Conservation (phyloP, 2,888 invertebrate genomes). For the Leucozona laternaria region DNA sequence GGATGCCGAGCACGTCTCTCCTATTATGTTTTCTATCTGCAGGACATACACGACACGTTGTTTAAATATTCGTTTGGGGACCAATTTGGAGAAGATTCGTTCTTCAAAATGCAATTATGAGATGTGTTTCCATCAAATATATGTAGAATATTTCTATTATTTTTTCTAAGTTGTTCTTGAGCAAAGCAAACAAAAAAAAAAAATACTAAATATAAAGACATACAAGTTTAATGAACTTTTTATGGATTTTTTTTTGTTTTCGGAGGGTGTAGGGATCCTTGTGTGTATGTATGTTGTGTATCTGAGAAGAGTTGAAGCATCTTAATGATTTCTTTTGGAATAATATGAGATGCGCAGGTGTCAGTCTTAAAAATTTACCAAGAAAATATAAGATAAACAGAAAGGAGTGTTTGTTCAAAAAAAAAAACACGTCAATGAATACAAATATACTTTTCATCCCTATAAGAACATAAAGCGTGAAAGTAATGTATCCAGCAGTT, state of each 20-base stretch:
- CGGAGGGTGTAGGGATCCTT: neutral
- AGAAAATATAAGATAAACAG: slow-evolving; percentile 29
- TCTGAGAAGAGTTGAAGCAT: slow-evolving; percentile 10
- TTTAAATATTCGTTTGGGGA: slow-evolving; percentile 31
- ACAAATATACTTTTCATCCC: slow-evolving; percentile 21
- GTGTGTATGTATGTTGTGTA: neutral
- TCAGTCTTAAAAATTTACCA: slow-evolving; percentile 14
- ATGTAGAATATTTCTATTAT: slow-evolving; percentile 29
- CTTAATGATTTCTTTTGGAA: slow-evolving; percentile 16
- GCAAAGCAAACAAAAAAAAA: neutral
- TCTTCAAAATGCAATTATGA: slow-evolving; percentile 31
- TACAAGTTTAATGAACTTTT: slow-evolving; percentile 36
- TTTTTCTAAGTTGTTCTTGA: slow-evolving; percentile 1
- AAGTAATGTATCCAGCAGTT: slow-evolving; percentile 18
- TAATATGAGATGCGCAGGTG: slow-evolving; percentile 30
- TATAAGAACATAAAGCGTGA: neutral
- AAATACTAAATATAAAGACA: neutral
- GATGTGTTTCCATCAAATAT: slow-evolving; percentile 14
- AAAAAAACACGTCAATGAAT: slow-evolving; percentile 2
- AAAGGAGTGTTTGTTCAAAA: slow-evolving; percentile 6
- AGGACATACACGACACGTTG: slow-evolving; percentile 21
- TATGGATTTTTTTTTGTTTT: slow-evolving; percentile 15
- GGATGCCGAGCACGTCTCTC: slow-evolving; percentile 21
- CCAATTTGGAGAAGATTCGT: slow-evolving; percentile 29
- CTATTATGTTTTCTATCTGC: slow-evolving; percentile 35